phyloP scores from a whole-genome alignment of 2,113 vertebrate genomes.

The Jaculus jaculus region DNA sequence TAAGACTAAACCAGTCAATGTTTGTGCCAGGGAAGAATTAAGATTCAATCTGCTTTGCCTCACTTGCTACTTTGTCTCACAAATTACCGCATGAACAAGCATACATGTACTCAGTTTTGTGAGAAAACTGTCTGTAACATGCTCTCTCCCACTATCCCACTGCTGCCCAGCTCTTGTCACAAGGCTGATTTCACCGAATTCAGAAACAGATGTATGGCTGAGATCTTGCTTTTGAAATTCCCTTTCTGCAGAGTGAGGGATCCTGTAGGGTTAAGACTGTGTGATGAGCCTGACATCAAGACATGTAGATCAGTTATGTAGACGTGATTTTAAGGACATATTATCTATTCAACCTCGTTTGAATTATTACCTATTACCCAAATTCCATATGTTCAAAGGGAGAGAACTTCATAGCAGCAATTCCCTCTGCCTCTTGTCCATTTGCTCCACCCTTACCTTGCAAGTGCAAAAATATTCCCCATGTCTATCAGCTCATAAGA shows the following conservation, averaged over 20 bases:
- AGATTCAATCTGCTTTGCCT: not conserved
- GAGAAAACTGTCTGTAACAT: not conserved
- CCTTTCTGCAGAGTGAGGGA: not conserved
- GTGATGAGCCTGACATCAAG: not conserved
- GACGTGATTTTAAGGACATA: too few relatives aligned
- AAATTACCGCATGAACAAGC: not conserved
- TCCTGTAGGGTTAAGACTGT: not conserved
- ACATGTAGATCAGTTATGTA: not conserved
- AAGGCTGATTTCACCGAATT: not conserved
- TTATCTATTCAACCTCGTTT: too few relatives aligned
- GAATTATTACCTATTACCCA: too few relatives aligned
- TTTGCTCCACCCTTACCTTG: too few relatives aligned
- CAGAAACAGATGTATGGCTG: not conserved
- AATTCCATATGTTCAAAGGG: not conserved
- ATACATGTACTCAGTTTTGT: not conserved
- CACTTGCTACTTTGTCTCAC: not conserved
- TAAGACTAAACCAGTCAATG: not conserved
- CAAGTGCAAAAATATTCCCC: too few relatives aligned
- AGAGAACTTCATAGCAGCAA: not conserved
- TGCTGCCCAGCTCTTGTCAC: not conserved
- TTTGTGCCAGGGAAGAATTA: not conserved
- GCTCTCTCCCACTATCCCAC: not conserved
- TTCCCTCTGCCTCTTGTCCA: not conserved
- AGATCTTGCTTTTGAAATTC: not conserved
- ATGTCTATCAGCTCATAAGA: too few relatives aligned